Conservation (phyloP, 2,888 invertebrate species). For the Nowickia ferox region DNA sequence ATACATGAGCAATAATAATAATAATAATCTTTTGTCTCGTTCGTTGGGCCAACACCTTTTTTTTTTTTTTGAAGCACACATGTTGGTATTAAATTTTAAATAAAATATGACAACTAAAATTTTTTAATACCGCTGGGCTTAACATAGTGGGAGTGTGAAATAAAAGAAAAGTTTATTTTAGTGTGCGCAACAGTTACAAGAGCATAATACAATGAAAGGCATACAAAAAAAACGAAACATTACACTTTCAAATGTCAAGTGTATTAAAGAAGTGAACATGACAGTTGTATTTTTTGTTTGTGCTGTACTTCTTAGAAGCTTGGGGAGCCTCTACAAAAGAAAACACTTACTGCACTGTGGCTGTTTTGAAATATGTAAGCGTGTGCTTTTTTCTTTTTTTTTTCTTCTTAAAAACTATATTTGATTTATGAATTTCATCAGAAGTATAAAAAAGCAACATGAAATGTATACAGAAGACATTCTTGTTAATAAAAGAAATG, state of each 20-base stretch:
- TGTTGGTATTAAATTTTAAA: slow-evolving; percentile 11
- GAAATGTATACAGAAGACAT: not conserved
- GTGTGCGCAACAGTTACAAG: slow-evolving; percentile 46
- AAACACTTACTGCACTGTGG: slow-evolving; percentile 21
- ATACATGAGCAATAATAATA: not conserved
- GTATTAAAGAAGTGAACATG: slow-evolving; percentile 67
- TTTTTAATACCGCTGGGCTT: slow-evolving; percentile 14
- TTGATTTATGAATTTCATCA: slow-evolving; percentile 48
- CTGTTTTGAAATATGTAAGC: not conserved
- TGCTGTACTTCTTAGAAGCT: slow-evolving; percentile 6
- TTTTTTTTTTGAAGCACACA: not conserved
- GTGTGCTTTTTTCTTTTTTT: not conserved
- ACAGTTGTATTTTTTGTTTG: slow-evolving; percentile 37
- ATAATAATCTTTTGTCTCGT: not conserved
- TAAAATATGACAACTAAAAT: slow-evolving; percentile 24
- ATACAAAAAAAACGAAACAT: not conserved
- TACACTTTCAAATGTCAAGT: slow-evolving; percentile 64
- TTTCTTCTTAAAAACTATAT: slow-evolving; percentile 28
- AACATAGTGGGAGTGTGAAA: slow-evolving; percentile 5
- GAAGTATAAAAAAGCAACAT: slow-evolving; percentile 7
- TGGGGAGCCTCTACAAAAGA: not conserved
- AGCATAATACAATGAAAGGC: slow-evolving; percentile 5
- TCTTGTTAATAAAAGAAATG: not conserved
- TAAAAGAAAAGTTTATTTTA: not conserved
- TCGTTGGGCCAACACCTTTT: not conserved